A percentile compares a stretch with the other conserved stretches of the same genome.
Conservation (phyloP, 2,888 invertebrate genomes). For the Leistus spinibarbis region DNA sequence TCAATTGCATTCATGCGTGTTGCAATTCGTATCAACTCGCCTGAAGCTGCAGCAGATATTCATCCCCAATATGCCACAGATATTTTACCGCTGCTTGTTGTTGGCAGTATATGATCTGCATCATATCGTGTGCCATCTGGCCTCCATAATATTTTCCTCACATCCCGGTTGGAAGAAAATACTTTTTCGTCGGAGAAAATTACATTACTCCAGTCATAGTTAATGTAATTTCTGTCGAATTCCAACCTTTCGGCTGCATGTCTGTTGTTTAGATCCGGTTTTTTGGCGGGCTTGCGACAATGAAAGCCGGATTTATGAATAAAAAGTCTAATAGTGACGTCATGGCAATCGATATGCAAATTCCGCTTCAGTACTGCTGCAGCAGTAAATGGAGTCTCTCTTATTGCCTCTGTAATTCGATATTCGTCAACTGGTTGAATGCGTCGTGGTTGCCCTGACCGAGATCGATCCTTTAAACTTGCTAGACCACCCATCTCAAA, state of each 20-base stretch:
- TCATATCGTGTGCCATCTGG: neutral
- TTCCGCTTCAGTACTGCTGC: too few species aligned
- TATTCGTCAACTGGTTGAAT: too few species aligned
- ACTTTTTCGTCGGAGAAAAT: neutral
- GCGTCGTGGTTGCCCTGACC: too few species aligned
- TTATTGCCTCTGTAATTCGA: too few species aligned
- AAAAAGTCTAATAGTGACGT: too few species aligned
- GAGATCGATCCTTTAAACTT: too few species aligned
- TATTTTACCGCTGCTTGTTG: neutral
- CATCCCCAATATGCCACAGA: neutral
- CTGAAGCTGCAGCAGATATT: neutral
- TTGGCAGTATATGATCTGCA: neutral
- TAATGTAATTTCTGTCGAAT: constrained; percentile 5
- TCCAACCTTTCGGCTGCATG: neutral
- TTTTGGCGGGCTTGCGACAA: neutral
- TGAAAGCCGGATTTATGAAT: neutral
- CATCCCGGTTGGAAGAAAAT: neutral
- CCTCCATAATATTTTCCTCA: neutral
- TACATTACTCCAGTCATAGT: neutral
- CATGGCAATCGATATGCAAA: too few species aligned
- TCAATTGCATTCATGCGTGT: neutral
- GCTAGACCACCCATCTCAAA: too few species aligned
- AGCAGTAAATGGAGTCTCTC: too few species aligned
- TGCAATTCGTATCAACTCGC: neutral
- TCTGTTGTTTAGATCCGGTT: neutral